Percentiles rank a stretch among this genome's conserved stretches.
Evolutionary conservation across 2,113 vertebrate species (phyloP).

Genomic region (Cheirogaleus medius): DNA sequence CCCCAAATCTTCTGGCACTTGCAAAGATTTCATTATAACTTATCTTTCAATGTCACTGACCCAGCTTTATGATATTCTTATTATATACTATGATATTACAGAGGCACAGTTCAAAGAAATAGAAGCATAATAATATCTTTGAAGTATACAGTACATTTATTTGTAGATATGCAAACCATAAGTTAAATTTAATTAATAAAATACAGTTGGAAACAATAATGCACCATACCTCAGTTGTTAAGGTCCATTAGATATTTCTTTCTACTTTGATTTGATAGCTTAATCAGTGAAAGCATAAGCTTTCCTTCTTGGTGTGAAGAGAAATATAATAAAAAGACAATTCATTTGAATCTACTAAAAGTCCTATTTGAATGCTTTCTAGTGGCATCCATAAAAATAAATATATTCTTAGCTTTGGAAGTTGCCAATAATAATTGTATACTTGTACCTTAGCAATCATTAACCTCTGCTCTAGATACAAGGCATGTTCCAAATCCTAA

Average conservation of each 20-base stretch:
- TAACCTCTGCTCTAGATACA: neutral
- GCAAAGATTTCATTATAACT: neutral
- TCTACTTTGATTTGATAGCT: neutral
- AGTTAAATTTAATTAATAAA: neutral
- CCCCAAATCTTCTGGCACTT: neutral
- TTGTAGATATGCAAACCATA: neutral
- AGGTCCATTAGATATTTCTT: neutral
- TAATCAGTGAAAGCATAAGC: neutral
- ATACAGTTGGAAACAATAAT: constrained; percentile 16
- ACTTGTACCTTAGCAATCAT: neutral
- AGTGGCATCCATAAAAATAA: neutral
- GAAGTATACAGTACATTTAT: neutral
- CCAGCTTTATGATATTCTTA: neutral
- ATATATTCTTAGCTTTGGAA: neutral
- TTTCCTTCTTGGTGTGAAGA: constrained; percentile 31
- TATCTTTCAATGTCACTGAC: neutral
- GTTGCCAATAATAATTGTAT: neutral
- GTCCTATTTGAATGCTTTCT: constrained; percentile 8
- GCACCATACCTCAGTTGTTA: neutral
- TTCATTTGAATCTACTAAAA: constrained; percentile 3
- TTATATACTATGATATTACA: neutral
- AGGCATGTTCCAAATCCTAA: neutral
- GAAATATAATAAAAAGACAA: constrained; percentile 24
- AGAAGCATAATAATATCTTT: neutral
- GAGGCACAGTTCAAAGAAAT: neutral